Evolutionary conservation across 2,113 vertebrate genomes (phyloP).

Genomic region (Heliornis fulica): DNA sequence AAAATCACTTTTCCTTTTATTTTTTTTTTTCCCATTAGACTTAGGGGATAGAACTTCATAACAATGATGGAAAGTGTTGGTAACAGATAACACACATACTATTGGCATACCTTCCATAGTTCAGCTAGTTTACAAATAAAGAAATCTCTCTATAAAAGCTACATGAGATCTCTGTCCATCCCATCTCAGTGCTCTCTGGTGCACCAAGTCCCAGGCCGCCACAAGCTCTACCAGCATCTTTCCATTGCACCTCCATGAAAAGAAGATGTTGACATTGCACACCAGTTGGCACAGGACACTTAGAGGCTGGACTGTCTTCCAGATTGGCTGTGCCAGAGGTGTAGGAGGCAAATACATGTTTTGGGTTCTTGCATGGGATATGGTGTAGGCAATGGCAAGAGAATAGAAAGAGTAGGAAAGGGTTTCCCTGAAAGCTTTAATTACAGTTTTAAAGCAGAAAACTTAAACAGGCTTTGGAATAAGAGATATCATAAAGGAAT

Average conservation of each 20-base stretch:
- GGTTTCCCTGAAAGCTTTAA: conserved; percentile 30
- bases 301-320: neutral
- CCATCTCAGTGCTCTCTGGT: rapidly evolving
- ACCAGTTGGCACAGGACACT: neutral
- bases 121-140: neutral
- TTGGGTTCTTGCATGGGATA: neutral
- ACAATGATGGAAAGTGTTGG: neutral
- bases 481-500: neutral
- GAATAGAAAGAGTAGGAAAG: neutral
- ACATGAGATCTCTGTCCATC: neutral
- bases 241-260: neutral
- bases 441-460: neutral
- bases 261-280: neutral
- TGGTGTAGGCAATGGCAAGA: neutral
- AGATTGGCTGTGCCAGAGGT: neutral
- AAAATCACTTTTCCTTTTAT: neutral
- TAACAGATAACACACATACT: neutral
- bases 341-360: neutral
- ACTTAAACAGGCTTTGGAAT: conserved; percentile 7
- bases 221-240: neutral
- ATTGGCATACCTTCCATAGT: neutral
- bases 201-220: neutral
- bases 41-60: neutral
- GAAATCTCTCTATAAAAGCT: neutral
- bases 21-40: neutral